phyloP scores from a whole-genome alignment of 2,113 vertebrate genomes.

The Campylomormyrus tamandua region DNA sequence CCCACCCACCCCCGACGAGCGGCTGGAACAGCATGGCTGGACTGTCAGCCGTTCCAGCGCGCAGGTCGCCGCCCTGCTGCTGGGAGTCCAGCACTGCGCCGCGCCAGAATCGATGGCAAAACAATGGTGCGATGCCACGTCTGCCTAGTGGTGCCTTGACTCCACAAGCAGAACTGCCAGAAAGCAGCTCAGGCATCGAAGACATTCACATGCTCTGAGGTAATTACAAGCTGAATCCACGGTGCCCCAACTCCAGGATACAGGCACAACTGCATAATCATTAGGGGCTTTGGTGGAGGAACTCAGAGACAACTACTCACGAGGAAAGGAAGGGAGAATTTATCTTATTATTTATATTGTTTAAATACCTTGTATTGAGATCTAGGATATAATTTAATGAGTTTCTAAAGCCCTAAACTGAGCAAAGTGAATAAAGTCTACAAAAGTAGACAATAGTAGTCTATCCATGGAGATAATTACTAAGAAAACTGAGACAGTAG shows the following conservation, averaged over 20 bases:
- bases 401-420: not conserved
- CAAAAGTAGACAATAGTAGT: not conserved
- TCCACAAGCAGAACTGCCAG: not conserved
- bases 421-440: not conserved
- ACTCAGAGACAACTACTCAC: not conserved
- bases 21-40: not conserved
- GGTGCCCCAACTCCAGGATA: not conserved
- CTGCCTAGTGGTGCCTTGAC: not conserved
- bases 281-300: not conserved
- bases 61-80: not conserved
- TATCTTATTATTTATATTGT: not conserved
- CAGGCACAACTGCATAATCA: not conserved
- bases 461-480: not conserved
- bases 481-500: not conserved
- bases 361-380: not conserved
- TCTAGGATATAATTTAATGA: not conserved
- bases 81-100: not conserved
- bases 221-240: not conserved
- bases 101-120: not conserved
- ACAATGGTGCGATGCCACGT: not conserved
- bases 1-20: not conserved
- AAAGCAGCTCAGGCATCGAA: not conserved
- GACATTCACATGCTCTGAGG: not conserved
- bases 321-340: not conserved
- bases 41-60: not conserved